phyloP scores from a whole-genome alignment of 2,888 invertebrate genomes.

The Tipula helvola region DNA sequence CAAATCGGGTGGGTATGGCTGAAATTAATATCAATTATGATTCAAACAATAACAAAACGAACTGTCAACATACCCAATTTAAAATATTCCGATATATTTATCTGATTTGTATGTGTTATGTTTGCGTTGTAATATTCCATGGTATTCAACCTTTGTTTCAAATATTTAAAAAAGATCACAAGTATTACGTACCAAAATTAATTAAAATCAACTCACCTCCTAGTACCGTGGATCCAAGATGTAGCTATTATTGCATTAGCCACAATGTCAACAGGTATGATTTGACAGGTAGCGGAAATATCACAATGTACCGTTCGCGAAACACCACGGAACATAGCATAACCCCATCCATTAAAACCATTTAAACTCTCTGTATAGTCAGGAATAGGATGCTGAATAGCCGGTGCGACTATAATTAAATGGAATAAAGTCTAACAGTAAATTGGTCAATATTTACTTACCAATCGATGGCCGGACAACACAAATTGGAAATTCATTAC shows the following conservation, averaged over 20 bases:
- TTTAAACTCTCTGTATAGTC: background rate
- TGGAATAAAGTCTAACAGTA: no score
- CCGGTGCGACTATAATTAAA: background rate
- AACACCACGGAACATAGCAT: background rate
- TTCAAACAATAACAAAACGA: background rate
- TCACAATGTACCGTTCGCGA: background rate
- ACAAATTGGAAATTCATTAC: background rate
- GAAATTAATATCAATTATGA: background rate
- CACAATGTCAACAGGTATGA: background rate
- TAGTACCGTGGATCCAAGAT: background rate
- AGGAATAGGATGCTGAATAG: background rate
- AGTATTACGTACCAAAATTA: background rate
- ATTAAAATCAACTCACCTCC: background rate
- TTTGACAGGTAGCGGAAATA: background rate
- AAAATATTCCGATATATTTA: background rate
- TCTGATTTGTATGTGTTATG: background rate
- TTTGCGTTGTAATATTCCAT: background rate
- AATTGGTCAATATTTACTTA: background rate
- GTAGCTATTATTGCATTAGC: background rate
- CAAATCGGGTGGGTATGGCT: background rate
- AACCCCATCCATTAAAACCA: background rate
- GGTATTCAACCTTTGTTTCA: background rate
- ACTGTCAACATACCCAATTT: background rate
- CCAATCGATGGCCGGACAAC: background rate
- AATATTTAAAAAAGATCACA: background rate